These are phyloP conservation scores for Metallyticus violacea DNA, from an alignment of 2,888 invertebrate genomes.

Conservation along the genomic window DNA sequence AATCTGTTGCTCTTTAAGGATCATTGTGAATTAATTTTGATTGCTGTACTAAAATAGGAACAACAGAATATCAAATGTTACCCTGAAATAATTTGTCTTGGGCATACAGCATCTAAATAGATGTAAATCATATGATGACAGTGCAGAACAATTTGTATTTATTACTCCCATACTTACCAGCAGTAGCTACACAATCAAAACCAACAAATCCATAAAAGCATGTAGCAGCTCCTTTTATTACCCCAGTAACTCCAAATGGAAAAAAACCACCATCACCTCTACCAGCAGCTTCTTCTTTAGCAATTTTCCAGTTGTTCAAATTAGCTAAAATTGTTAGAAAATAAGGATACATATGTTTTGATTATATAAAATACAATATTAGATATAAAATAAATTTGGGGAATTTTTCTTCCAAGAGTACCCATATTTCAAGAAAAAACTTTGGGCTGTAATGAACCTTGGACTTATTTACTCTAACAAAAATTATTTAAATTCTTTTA, in stretches of 20 bases:
- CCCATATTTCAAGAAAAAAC: background rate
- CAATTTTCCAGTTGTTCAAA: conserved; percentile 51
- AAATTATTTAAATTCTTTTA: no score
- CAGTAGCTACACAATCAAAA: conserved; percentile 87
- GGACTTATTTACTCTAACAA: no score
- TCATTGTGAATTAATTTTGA: no score
- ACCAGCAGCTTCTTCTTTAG: conserved; percentile 11
- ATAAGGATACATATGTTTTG: no score
- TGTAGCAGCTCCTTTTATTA: conserved; percentile 78
- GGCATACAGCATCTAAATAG: background rate
- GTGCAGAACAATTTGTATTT: background rate
- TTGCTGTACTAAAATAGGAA: no score
- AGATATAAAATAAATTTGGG: background rate
- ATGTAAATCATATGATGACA: background rate
- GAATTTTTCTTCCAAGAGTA: background rate
- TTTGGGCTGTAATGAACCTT: conserved; percentile 49
- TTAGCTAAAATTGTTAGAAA: conserved; percentile 42
- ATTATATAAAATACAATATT: background rate
- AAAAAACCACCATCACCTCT: conserved; percentile 52
- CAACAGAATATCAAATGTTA: no score
- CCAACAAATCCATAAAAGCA: conserved; percentile 90
- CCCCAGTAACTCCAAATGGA: conserved; percentile 62
- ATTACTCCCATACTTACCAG: conserved; percentile 47
- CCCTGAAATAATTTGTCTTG: no score
- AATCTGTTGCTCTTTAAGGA: no score